Evolutionary conservation across 2,888 invertebrate species (phyloP).

Genomic region (Tetheella fluctuosa): DNA sequence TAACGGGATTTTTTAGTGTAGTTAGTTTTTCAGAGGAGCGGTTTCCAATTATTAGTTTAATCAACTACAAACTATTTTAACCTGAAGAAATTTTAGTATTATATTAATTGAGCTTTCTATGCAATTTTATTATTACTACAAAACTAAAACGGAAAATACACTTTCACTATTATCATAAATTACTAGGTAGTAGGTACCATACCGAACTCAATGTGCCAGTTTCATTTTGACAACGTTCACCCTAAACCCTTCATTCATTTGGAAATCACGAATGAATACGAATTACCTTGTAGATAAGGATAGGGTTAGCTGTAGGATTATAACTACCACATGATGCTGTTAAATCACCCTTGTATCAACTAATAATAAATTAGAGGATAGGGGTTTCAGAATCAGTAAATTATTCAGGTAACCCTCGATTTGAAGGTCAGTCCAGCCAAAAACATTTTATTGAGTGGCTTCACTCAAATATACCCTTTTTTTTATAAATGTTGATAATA

Average conservation of each 20-base stretch:
- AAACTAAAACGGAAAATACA: no score
- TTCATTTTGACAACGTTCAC: background rate
- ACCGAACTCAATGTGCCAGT: background rate
- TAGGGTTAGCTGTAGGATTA: slow-evolving; percentile 19
- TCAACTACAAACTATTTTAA: no score
- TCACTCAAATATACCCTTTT: no score
- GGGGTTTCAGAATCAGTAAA: background rate
- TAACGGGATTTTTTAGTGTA: no score
- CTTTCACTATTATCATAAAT: no score
- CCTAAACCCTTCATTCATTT: slow-evolving; percentile 29
- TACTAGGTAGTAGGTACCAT: background rate
- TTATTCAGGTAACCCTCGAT: background rate
- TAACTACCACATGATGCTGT: background rate
- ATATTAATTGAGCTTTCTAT: no score
- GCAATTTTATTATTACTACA: no score
- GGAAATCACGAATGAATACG: slow-evolving; percentile 28
- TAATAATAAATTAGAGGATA: slow-evolving; percentile 1
- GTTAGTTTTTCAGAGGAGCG: no score
- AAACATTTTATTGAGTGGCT: background rate
- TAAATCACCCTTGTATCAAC: background rate
- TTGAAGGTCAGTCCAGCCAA: background rate
- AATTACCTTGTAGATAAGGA: slow-evolving; percentile 28
- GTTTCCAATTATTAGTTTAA: no score
- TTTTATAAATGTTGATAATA: no score
- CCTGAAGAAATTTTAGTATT: no score